phyloP scores from a whole-genome alignment of 1,140 invertebrate genomes.

The Spodoptera litura region DNA sequence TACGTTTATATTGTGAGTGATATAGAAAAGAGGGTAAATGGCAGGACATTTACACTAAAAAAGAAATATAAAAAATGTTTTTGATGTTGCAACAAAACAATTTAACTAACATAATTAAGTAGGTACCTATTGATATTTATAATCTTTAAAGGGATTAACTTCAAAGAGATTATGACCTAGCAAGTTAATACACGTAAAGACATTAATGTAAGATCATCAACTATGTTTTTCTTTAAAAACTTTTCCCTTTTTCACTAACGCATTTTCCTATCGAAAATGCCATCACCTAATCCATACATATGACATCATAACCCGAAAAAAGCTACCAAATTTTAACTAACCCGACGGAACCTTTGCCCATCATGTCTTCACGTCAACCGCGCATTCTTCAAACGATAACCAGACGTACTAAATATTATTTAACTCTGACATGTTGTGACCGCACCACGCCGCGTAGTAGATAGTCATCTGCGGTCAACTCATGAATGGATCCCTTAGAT shows the following conservation, averaged over 20 bases:
- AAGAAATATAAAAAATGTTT: neutral
- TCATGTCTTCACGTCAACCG: slow-evolving; percentile 33
- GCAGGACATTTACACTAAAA: neutral
- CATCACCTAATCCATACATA: neutral
- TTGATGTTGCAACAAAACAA: too few species aligned
- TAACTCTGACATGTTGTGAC: slow-evolving; percentile 34
- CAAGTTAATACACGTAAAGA: too few species aligned
- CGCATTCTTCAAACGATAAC: slow-evolving; percentile 38
- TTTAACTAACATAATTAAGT: too few species aligned
- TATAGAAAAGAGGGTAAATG: slow-evolving; percentile 3
- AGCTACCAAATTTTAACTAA: slow-evolving; percentile 7
- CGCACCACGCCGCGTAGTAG: slow-evolving; percentile 14
- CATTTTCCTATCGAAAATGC: neutral
- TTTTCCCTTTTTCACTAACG: too few species aligned
- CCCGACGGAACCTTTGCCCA: neutral
- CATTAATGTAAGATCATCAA: too few species aligned
- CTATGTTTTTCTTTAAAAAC: too few species aligned
- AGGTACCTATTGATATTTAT: too few species aligned
- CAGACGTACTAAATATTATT: slow-evolving; percentile 22
- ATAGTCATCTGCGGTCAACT: slow-evolving; percentile 38
- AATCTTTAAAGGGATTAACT: too few species aligned
- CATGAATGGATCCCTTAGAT: slow-evolving; percentile 40
- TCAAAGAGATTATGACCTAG: too few species aligned
- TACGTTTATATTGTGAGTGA: slow-evolving; percentile 19
- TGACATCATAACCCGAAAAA: slow-evolving; percentile 13